Conservation (phyloP, 2,888 invertebrate species). For the Imbricaverruca yamaguchii region DNA sequence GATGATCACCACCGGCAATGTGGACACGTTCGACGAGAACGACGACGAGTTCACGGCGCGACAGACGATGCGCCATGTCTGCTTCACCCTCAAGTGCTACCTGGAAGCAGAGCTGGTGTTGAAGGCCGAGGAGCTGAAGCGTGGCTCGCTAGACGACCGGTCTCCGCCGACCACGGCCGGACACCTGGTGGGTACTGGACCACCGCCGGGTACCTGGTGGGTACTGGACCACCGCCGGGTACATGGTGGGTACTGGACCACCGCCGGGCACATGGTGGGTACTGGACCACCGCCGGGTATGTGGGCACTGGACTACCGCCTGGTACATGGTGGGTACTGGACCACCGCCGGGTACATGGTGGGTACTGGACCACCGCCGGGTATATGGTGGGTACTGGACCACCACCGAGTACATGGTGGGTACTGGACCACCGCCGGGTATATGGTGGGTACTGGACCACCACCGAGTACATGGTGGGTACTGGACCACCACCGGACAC, state of each 20-base stretch:
- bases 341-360: background rate
- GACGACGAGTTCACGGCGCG: slow-evolving; percentile 19
- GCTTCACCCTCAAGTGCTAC: slow-evolving; percentile 65
- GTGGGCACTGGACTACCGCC: background rate
- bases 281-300: no score
- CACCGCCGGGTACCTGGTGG: background rate
- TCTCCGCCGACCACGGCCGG: slow-evolving; percentile 34
- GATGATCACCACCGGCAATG: slow-evolving; percentile 5
- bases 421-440: background rate
- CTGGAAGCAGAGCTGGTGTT: slow-evolving; percentile 80
- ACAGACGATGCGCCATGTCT: slow-evolving; percentile 26
- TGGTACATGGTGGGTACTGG: background rate
- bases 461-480: background rate
- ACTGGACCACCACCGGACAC: no score
- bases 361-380: no score
- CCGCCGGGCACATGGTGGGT: no score
- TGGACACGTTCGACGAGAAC: slow-evolving; percentile 17
- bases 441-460: background rate
- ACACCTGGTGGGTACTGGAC: background rate
- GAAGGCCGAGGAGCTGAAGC: slow-evolving; percentile 62
- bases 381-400: no score
- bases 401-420: no score
- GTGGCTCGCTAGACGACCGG: slow-evolving; percentile 44
- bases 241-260: no score
- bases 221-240: no score